Evolutionary conservation across 92 coral and sea anemone genomes (phyloP), one percentile per base, ranked within the genome.

Genomic region (Parazoanthus darwini): DNA sequence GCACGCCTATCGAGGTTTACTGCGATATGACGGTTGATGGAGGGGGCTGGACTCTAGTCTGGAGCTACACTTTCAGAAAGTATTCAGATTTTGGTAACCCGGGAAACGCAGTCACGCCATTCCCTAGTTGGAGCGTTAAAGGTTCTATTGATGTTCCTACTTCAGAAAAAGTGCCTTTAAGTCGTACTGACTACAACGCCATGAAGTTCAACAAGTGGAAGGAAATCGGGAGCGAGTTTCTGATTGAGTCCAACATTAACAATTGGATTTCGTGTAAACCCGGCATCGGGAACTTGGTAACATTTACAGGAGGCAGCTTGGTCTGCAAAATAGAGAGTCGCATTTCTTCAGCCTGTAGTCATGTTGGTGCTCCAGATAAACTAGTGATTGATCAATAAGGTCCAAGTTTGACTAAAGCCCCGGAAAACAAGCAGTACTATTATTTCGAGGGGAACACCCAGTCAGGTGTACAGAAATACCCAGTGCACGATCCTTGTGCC

Each of bases 21-120:
- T 74, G 78, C 23, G 78, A 74, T 36, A 74, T 74, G 78, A 36
- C 38, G 22, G 25, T 37, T 36, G 78, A 74, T 13, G 78, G 23
- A 74, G 70, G 70, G 8, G 78, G 78, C 20, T 72, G 77, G 77
- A 72, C 77, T 29, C 77, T 72, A 13, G 37, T 72, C 15, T 72
- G 77, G 77, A 72, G 77, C 15, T 72, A 72, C 39, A 72, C 77
- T 0, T 72, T 72, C 39, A 72, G 0, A 72, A 72, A 29, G 20
- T 72, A 72, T 25, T 25, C 77, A 72, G 42, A 72, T 23, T 72
- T 72, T 29, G 77, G 77, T 72, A 72, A 72, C 70, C 25, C 6
- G 29, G 77, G 77, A 18, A 72, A 72, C 77, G 78, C 78, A 0
- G 78, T 74, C 1, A 35, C 6, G 43, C 78, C 78, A 11, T 74